Evolutionary conservation across 2,797 vertebrate species (phyloP), one percentile per base, ranked within the genome.

Genomic region (Neomorphus geoffroyi): DNA sequence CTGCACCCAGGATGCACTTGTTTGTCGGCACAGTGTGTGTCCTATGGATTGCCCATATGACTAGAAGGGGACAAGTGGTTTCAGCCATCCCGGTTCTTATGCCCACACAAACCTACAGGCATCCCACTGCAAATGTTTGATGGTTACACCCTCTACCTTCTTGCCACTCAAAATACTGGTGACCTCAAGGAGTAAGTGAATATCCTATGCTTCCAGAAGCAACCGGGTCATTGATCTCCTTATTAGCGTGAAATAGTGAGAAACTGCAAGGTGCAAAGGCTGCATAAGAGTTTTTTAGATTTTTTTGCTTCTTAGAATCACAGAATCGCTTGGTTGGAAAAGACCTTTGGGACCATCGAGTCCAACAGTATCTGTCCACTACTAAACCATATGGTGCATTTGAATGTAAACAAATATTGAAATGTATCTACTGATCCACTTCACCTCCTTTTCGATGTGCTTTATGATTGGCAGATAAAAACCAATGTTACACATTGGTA

Each of bases 1-100:
- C 33, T 1, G 0, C 6, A 23, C 45, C 7, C 64, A 9, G 18
- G 62, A n/a, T 4, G 8, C 30, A 2, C 27, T 65, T 0, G 0
- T 2, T 9, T 16, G 23, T 19, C 53, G 46, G 7, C 22, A 30
- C 26, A 57, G n/a, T 8, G 21, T 23, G 56, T 23, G n/a, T 24
- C 30, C 43, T 17, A 1, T 5, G 8, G 39, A 37, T 10, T 13
- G 37, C 33, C 27, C 54, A 18, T 3, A 15, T 0, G 6, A 43
- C 6, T 21, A 5, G 32, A 35, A 4, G 8, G 9, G 9, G 4
- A 5, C 26, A 74, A 0, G 0, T 5, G 17, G 14, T 57, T 61
- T 83, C 17, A n/a, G 60, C 18, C n/a, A 17, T 33, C 53, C 33
- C 64, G 35, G 14, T 70, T 67, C 45, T 70, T 11, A 54, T 30